Evolutionary conservation across 2,113 vertebrate genomes (phyloP).

Genomic region (Macroglossus sobrinus): DNA sequence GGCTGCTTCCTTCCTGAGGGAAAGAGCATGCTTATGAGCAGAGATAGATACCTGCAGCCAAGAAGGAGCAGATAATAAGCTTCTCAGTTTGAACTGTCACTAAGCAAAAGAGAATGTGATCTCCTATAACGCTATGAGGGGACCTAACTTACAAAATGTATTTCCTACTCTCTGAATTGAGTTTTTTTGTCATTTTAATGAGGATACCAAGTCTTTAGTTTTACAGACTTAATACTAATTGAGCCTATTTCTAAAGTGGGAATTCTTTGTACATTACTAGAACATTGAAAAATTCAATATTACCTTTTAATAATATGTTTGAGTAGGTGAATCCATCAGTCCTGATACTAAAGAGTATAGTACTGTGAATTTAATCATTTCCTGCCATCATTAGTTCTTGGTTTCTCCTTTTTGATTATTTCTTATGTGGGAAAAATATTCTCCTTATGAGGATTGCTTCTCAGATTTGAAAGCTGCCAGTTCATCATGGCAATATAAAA

Average conservation of each 20-base stretch:
- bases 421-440: slow-evolving; percentile 32
- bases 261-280: slow-evolving; percentile 50
- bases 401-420: slow-evolving; percentile 31
- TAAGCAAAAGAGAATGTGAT: slow-evolving; percentile 38
- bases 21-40: neutral
- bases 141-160: slow-evolving; percentile 28
- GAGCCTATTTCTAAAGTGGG: slow-evolving; percentile 36
- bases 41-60: neutral
- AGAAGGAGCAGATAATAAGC: slow-evolving; percentile 33
- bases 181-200: slow-evolving; percentile 70
- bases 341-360: slow-evolving; percentile 31
- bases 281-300: slow-evolving; percentile 61
- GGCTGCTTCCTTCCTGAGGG: neutral
- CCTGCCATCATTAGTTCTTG: slow-evolving; percentile 42
- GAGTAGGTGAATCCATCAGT: slow-evolving; percentile 40
- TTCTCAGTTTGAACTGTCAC: slow-evolving; percentile 39
- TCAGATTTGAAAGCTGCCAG: slow-evolving; percentile 39
- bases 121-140: neutral
- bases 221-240: slow-evolving; percentile 62
- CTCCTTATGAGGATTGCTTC: slow-evolving; percentile 18
- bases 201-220: slow-evolving; percentile 53
- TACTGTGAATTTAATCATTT: slow-evolving; percentile 29
- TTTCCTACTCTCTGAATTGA: slow-evolving; percentile 45
- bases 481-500: slow-evolving; percentile 39
- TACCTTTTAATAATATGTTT: slow-evolving; percentile 66